Percentiles rank a stretch among this genome's conserved stretches.
Conservation (phyloP, 2,888 invertebrate genomes). For the Prosopocoilus inquinatus region DNA sequence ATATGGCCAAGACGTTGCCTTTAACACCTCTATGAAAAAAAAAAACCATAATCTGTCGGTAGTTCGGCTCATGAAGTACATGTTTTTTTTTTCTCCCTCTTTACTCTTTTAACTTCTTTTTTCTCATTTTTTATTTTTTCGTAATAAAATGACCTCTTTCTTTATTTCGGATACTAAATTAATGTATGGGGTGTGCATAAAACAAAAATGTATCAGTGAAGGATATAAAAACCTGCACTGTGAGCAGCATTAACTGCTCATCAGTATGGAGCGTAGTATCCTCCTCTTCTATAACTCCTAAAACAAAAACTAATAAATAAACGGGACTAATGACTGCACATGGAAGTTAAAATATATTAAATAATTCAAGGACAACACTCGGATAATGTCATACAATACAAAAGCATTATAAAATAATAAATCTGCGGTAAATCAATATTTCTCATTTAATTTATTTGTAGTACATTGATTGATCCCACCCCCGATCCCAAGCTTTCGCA, state of each 20-base stretch:
- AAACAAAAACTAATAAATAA: constrained; percentile 54
- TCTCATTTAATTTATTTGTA: no score
- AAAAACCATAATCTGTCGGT: no score
- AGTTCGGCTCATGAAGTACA: no score
- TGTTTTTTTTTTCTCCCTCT: not conserved
- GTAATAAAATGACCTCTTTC: constrained; percentile 1
- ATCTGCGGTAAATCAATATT: no score
- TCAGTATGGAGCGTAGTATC: constrained; percentile 71
- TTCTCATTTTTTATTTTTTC: constrained; percentile 3
- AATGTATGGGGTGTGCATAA: constrained; percentile 31
- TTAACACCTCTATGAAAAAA: no score
- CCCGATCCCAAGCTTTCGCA: no score
- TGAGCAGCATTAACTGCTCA: constrained; percentile 31
- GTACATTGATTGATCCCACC: no score
- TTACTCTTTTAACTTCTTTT: constrained; percentile 1
- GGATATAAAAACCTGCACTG: constrained; percentile 43
- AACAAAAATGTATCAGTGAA: constrained; percentile 38
- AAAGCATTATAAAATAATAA: no score
- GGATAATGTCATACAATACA: no score
- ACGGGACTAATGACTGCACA: constrained; percentile 45
- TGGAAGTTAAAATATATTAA: constrained; percentile 20
- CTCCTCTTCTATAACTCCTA: constrained; percentile 70
- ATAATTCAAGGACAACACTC: no score
- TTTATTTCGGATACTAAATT: constrained; percentile 17
- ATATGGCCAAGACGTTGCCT: no score